A percentile compares a stretch with the other conserved stretches of the same genome.
These are phyloP conservation scores for Platypus cylindrus DNA, from an alignment of 2,888 invertebrate species.

Conservation along the genomic window DNA sequence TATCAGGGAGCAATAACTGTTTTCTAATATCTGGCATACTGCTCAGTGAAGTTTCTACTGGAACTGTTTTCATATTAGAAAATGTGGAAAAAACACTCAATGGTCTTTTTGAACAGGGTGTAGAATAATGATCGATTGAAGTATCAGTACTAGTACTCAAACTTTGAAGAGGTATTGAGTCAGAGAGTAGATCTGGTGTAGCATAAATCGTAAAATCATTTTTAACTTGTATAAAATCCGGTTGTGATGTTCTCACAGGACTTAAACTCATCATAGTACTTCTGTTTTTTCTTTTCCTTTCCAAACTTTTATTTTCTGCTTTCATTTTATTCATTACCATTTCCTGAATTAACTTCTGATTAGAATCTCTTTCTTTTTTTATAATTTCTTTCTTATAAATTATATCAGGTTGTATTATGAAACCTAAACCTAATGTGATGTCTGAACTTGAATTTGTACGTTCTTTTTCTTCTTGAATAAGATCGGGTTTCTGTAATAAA, in stretches of 20 bases:
- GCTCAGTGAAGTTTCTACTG: slow-evolving; percentile 21
- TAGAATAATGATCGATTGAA: slow-evolving; percentile 14
- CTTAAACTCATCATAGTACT: slow-evolving; percentile 29
- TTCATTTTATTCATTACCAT: slow-evolving; percentile 69
- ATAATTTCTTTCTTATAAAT: slow-evolving; percentile 49
- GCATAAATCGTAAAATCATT: slow-evolving; percentile 19
- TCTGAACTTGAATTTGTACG: slow-evolving; percentile 24
- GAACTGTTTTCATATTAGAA: slow-evolving; percentile 13
- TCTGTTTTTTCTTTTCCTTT: slow-evolving; percentile 43
- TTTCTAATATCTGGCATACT: slow-evolving; percentile 34
- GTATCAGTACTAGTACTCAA: slow-evolving; percentile 13
- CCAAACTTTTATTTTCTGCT: slow-evolving; percentile 50
- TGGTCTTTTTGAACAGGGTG: slow-evolving; percentile 18
- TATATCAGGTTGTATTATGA: slow-evolving; percentile 22
- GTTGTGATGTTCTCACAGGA: slow-evolving; percentile 21
- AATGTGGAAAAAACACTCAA: slow-evolving; percentile 24
- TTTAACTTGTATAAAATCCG: slow-evolving; percentile 24
- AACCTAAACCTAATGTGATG: slow-evolving; percentile 19
- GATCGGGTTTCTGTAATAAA: slow-evolving; percentile 26
- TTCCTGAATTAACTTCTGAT: slow-evolving; percentile 72
- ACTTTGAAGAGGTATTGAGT: slow-evolving; percentile 21
- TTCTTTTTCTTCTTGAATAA: slow-evolving; percentile 33
- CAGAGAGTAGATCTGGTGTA: slow-evolving; percentile 29
- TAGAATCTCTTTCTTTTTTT: slow-evolving; percentile 65
- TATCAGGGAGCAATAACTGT: slow-evolving; percentile 26